Base-by-base conservation (phyloP, 23 tunicate species). In the Styela clava region DNA sequence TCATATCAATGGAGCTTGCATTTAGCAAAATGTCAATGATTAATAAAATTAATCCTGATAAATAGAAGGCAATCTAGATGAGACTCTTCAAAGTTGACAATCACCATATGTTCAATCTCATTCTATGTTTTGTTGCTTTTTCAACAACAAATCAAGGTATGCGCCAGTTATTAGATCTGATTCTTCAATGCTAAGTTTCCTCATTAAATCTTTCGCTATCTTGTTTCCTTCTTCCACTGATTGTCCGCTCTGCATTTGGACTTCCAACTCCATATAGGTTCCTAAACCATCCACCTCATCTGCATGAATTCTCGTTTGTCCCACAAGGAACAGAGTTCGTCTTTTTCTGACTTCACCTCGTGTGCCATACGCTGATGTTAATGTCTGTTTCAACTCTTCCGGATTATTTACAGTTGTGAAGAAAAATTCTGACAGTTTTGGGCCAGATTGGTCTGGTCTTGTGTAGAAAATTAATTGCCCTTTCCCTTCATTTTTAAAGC, bases 261-360 rank as follows among this genome's bases (percentile, higher is more conserved):
- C 95, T 69, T 93, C 98, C 1, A 93, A 73, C 79, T 93, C 98
- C 98, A 93, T 87, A 65, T 65, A 93, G 22, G 91, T 69, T 28
- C 98, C 98, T 20, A 93, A 74, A 31, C 81, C 84, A 74, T 87
- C 77, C 23, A 93, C 98, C 51, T 81, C 68, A 33, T 93, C 98
- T 2, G 83, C 87, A 69, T 93, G 98, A 21, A 93, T 72, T 33
- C 98, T 74, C 28, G 98, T 93, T 81, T 93, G 98, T 2, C 87
- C 93, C 64, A 85, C 62, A 81, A 87, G 86, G 63, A 87, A 93
- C 68, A 93, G 63, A 30, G 61, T 74, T 56, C 98, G 68, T 70
- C 63, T 62, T 72, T 93, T 93, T 20, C 72, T 61, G 25, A 93
- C 98, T 2, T 79, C 77, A 23, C 98, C 98, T 63, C 74, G 85